Evolutionary conservation across 2,113 vertebrate species (phyloP), one percentile per base, ranked within the genome.

Genomic region (Neoarius graeffei): DNA sequence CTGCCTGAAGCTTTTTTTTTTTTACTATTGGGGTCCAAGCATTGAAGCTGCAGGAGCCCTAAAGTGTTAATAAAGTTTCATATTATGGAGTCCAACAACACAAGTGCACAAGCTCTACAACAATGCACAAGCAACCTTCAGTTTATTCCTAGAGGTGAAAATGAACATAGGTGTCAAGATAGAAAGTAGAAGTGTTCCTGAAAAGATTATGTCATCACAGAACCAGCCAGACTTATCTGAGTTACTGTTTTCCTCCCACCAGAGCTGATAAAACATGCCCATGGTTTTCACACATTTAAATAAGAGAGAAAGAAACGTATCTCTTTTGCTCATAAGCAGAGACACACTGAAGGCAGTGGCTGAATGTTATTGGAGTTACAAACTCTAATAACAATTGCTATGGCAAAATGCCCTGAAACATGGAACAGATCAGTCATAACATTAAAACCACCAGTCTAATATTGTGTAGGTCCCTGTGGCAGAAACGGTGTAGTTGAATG

Each of bases 221-320:
- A 82, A 42, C 8, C 80, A 82, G 80, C 57, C 80, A 82, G 80
- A 60, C 30, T 81, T 35, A 20, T 60, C 57, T 2, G 80, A 60
- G 80, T 81, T 60, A 59, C 79, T 59, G 79, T 60, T 81, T 81
- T 60, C 80, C 80, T 82, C 80, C 80, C 80, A 82, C 80, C 30
- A 57, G 30, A 82, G 80, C 80, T 13, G 80, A 81, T 81, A 81
- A 81, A 81, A 42, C 80, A 81, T 81, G 80, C 57, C 80, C 20
- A 3, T 82, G 57, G 2, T 82, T 81, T 82, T 82, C 57, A 82
- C 80, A 82, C 80, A 25, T 82, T 62, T 82, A 62, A 82, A 62
- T 82, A 42, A 82, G 57, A 62, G 17, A 79, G 56, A 79, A 27
- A 20, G 7, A 42, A 73, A 73, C n/a, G 3, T 25, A 23, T 77